These are phyloP conservation scores for Amphiprion percula DNA, from an alignment of 2,113 vertebrate genomes.

Conservation along the genomic window DNA sequence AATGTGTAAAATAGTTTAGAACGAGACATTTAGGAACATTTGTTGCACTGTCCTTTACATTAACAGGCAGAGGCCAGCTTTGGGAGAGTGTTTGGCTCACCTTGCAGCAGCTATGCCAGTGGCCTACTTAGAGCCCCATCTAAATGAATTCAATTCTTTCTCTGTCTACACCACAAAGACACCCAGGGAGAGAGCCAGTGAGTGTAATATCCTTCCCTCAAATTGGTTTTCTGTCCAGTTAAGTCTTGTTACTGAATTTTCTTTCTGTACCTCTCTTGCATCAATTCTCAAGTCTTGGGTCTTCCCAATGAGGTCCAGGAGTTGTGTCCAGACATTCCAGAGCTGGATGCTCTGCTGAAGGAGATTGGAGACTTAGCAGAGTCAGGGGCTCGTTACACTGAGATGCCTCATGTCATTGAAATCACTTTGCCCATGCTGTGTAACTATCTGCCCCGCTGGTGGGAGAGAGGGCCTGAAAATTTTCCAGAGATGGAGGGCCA, in stretches of 20 bases:
- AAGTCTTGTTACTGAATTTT: slow-evolving; percentile 1
- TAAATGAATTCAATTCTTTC: slow-evolving; percentile 91
- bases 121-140: slow-evolving; percentile 91
- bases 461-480: slow-evolving; percentile 90
- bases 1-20: background rate
- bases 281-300: slow-evolving; percentile 85
- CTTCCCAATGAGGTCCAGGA: slow-evolving; percentile 93
- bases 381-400: slow-evolving; percentile 94
- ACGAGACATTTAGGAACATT: background rate
- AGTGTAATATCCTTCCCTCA: slow-evolving; percentile 65
- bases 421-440: slow-evolving; percentile 96
- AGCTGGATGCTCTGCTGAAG: slow-evolving; percentile 88
- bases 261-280: slow-evolving; percentile 1
- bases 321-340: slow-evolving; percentile 93
- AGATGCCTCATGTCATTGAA: slow-evolving; percentile 97
- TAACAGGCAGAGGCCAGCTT: slow-evolving; percentile 89
- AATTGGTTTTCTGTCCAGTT: slow-evolving; percentile 5
- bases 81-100: slow-evolving; percentile 93
- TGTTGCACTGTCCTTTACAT: background rate
- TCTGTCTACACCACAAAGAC: slow-evolving; percentile 97
- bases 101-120: slow-evolving; percentile 95
- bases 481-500: slow-evolving; percentile 82
- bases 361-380: slow-evolving; percentile 94
- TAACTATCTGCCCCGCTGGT: slow-evolving; percentile 96
- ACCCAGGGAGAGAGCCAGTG: slow-evolving; percentile 91